Evolutionary conservation across 2,797 vertebrate genomes (phyloP).

Genomic region (Austrolebias charrua): DNA sequence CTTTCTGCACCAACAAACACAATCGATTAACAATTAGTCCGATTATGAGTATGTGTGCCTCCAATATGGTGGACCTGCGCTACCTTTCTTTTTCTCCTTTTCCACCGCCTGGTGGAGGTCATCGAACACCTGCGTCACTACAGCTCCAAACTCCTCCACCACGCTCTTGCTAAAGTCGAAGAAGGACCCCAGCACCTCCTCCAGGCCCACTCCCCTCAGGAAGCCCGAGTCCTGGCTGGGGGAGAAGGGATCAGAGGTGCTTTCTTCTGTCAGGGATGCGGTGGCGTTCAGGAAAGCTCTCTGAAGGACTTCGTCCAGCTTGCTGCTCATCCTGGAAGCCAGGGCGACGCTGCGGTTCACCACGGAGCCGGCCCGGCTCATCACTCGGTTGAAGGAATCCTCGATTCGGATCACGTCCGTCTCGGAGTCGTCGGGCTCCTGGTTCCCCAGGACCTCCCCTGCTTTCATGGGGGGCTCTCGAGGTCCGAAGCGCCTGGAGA

Average conservation of each 20-base stretch:
- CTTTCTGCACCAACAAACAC: constrained; percentile 46
- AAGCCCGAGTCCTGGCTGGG: constrained; percentile 64
- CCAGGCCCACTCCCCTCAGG: constrained; percentile 79
- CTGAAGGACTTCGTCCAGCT: constrained; percentile 83
- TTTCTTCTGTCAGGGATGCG: constrained; percentile 26
- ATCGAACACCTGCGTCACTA: constrained; percentile 79
- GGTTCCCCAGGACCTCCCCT: constrained; percentile 64
- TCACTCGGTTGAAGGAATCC: constrained; percentile 80
- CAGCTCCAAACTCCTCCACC: constrained; percentile 83
- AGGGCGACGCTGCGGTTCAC: constrained; percentile 81
- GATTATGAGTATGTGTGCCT: no score
- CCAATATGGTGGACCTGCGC: neutral
- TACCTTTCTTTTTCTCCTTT: constrained; percentile 76
- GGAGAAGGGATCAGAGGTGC: constrained; percentile 50
- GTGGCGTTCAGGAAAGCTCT: constrained; percentile 77
- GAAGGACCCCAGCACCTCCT: constrained; percentile 83
- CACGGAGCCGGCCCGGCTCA: constrained; percentile 72
- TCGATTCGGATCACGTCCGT: constrained; percentile 78
- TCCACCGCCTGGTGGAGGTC: constrained; percentile 66
- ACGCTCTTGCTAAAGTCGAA: constrained; percentile 85
- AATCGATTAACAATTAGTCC: neutral
- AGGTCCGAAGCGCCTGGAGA: constrained; percentile 79
- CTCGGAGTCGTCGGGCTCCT: constrained; percentile 71
- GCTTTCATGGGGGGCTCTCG: constrained; percentile 52
- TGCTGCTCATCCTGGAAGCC: constrained; percentile 81